phyloP scores from a whole-genome alignment of 2,113 vertebrate species.

The Brachypodius melanocephalos region DNA sequence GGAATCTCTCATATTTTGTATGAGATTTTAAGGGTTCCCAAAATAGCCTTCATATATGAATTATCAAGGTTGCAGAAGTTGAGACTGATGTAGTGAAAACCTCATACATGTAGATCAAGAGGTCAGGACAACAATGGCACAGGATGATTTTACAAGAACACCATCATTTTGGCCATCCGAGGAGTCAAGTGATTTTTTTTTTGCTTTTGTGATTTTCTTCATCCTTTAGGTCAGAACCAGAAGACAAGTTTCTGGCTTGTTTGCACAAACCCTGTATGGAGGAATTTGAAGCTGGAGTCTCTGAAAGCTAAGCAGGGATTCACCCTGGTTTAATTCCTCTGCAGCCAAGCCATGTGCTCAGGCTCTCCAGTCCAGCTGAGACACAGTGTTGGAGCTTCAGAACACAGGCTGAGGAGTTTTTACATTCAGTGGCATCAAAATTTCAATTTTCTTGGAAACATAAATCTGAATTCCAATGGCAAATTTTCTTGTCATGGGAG shows the following conservation, averaged over 20 bases:
- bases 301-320: not conserved
- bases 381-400: not conserved
- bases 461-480: not conserved
- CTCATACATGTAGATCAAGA: not conserved
- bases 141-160: not conserved
- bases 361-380: not conserved
- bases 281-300: not conserved
- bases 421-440: not conserved
- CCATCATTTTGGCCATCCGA: not conserved
- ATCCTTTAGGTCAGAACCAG: not conserved
- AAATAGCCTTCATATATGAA: not conserved
- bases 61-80: not conserved
- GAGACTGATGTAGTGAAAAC: not conserved
- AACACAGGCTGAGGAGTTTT: not conserved
- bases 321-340: not conserved
- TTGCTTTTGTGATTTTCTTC: not conserved
- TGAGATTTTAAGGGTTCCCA: not conserved
- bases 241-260: not conserved
- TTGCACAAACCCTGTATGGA: not conserved
- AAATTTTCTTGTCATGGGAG: not conserved
- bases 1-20: not conserved
- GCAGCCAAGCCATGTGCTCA: not conserved
- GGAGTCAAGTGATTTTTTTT: not conserved
- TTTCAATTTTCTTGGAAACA: not conserved
- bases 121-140: not conserved